phyloP scores from a whole-genome alignment of 2,888 invertebrate genomes.

The Gisinianus flammeolus region DNA sequence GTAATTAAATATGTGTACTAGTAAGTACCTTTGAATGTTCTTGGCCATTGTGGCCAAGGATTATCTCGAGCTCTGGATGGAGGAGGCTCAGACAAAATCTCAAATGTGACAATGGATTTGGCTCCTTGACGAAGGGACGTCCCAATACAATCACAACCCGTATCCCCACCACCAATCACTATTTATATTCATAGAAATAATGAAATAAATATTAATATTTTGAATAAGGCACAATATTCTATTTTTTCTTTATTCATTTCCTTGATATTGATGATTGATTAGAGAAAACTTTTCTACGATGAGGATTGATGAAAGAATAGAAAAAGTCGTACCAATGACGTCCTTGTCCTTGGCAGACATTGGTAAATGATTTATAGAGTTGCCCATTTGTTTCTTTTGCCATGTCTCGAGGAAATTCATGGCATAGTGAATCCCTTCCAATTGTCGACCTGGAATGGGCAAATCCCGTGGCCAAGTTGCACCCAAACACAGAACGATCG shows the following conservation, averaged over 20 bases:
- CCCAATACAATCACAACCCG: conserved; percentile 97
- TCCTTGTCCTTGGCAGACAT: conserved; percentile 90
- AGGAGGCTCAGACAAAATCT: conserved; percentile 94
- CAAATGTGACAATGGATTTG: conserved; percentile 90
- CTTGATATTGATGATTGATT: too few species aligned
- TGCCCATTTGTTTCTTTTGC: conserved; percentile 92
- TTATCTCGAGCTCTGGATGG: conserved; percentile 81
- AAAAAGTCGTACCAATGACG: too few species aligned
- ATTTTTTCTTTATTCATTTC: too few species aligned
- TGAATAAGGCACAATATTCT: too few species aligned
- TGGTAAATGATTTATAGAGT: conserved; percentile 64
- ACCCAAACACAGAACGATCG: conserved; percentile 87
- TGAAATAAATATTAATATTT: too few species aligned
- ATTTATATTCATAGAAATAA: too few species aligned
- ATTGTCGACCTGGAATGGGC: conserved; percentile 81
- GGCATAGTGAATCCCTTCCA: conserved; percentile 94
- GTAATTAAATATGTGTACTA: too few species aligned
- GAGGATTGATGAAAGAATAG: too few species aligned
- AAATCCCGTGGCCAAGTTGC: conserved; percentile 95
- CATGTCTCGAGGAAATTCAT: conserved; percentile 97
- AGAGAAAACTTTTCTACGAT: too few species aligned
- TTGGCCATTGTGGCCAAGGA: conserved; percentile 99
- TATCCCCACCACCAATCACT: conserved; percentile 90
- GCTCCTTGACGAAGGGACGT: conserved; percentile 94
- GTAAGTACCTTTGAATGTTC: conserved; percentile 91